Percentiles rank a stretch among this genome's conserved stretches.
phyloP scores from a whole-genome alignment of 1,140 invertebrate genomes.

The Drosophila tsacasi region DNA sequence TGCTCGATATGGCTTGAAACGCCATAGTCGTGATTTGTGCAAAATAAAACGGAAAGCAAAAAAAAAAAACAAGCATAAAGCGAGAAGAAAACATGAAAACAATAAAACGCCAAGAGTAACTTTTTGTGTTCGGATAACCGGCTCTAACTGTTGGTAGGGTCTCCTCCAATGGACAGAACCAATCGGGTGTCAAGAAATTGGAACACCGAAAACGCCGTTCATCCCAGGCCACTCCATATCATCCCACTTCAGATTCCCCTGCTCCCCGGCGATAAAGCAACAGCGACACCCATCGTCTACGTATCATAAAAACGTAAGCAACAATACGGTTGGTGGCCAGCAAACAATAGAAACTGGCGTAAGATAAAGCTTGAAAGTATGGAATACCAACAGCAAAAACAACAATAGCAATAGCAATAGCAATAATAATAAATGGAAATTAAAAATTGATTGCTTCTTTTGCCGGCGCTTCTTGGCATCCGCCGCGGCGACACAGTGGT shows the following conservation, averaged over 20 bases:
- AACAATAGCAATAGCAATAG: conserved; percentile 29
- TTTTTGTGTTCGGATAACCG: conserved; percentile 32
- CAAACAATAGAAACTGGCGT: conserved; percentile 58
- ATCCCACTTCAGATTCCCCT: conserved; percentile 20
- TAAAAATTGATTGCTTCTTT: conserved; percentile 77
- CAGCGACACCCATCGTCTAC: conserved; percentile 27
- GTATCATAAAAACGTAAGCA: conserved; percentile 49
- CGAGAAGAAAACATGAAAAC: conserved; percentile 29
- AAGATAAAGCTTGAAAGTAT: conserved; percentile 36
- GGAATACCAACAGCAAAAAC: conserved; percentile 25
- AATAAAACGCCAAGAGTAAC: conserved; percentile 41
- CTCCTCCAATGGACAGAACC: conserved; percentile 40
- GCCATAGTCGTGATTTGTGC: conserved; percentile 55
- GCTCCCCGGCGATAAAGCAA: conserved; percentile 23
- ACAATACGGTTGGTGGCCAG: conserved; percentile 35
- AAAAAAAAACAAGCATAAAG: conserved; percentile 10
- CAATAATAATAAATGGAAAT: conserved; percentile 69
- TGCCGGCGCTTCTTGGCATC: conserved; percentile 60
- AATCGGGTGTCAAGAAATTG: conserved; percentile 52
- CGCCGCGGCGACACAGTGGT: conserved; percentile 49
- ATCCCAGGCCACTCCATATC: conserved; percentile 11
- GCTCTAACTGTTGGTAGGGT: conserved; percentile 42
- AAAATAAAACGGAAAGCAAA: conserved; percentile 59
- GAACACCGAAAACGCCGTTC: conserved; percentile 45
- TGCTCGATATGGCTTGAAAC: conserved; percentile 59